Base-by-base conservation (phyloP, 1,140 invertebrate genomes). In the Riptortus pedestris region DNA sequence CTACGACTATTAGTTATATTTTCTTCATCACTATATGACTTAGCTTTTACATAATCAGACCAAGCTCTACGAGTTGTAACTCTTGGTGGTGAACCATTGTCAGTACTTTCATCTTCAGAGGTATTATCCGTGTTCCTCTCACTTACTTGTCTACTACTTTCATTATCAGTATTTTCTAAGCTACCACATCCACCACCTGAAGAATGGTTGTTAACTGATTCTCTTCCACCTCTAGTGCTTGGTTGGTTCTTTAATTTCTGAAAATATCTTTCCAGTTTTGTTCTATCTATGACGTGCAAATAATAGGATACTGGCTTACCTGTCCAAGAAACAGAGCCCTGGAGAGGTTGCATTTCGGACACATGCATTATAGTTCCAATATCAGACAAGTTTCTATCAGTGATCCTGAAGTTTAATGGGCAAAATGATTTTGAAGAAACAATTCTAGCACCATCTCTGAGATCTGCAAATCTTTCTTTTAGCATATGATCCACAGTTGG, bases 371-470 rank as follows among this genome's bases (percentile, higher is more conserved):
- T 98, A 45, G 94, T 96, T 62, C 94, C 95, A 73, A 98, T 97
- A 80, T 98, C 95, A 83, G 82, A 71, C 12, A 88, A 78, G 76
- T 83, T 91, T 72, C 91, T 78, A 78, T 97, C 94, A n/a, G 93
- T 96, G 71, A 98, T 97, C 69, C 95, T 82, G 81, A 98, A 98
- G 78, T 98, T 98, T 29, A 96, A 79, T 2, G 94, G 93, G 78
- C 95, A 98, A 78, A 98, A 98, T 66, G 93, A 93, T 77, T 96
- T 97, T 14, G 95, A 98, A n/a, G 96, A 98, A 24, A 98, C 92
- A 68, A 98, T 96, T 71, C 91, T 84, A n/a, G 95, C 93, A 67
- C 91, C 91, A 77, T 98, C 94, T 71, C 90, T 89, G 69, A 98
- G 82, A 77, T 98, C 94, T 20, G 92, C 91, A 79, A 98, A 98